Evolutionary conservation across 2,888 invertebrate genomes (phyloP).

Genomic region (Parochlus steinenii): DNA sequence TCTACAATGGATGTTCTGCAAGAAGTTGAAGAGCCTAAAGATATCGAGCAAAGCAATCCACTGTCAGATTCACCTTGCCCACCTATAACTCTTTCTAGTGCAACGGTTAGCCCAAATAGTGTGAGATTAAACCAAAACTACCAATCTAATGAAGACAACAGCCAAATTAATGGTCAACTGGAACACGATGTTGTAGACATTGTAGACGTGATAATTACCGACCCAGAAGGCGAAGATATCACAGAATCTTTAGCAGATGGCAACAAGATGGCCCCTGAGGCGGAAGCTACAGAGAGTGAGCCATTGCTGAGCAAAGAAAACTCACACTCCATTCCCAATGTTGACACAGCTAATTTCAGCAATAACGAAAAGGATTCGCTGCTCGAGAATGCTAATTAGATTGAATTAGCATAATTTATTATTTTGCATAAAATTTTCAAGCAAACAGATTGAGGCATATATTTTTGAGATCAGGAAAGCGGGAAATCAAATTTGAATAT

Average conservation of each 20-base stretch:
- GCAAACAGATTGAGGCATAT: neutral
- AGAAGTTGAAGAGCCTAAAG: conserved; percentile 30
- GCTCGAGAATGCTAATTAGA: conserved; percentile 13
- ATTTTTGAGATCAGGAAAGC: neutral
- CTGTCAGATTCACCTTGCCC: conserved; percentile 16
- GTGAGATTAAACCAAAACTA: conserved; percentile 14
- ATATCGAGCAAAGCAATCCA: conserved; percentile 20
- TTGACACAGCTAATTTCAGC: conserved; percentile 15
- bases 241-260: too few species aligned
- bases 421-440: neutral
- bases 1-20: conserved; percentile 27
- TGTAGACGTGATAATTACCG: too few species aligned
- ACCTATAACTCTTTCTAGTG: conserved; percentile 11
- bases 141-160: conserved; percentile 11
- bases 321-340: conserved; percentile 1
- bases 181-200: conserved; percentile 11
- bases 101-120: conserved; percentile 14
- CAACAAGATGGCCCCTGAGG: too few species aligned
- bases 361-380: conserved; percentile 16
- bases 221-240: too few species aligned
- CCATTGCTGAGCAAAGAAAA: conserved; percentile 4
- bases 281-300: too few species aligned
- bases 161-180: too few species aligned
- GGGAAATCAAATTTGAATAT: too few species aligned
- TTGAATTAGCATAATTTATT: neutral